Percentiles rank a stretch among this genome's conserved stretches.
Evolutionary conservation across 2,888 invertebrate species (phyloP).

Genomic region (Crocallis elinguaria): DNA sequence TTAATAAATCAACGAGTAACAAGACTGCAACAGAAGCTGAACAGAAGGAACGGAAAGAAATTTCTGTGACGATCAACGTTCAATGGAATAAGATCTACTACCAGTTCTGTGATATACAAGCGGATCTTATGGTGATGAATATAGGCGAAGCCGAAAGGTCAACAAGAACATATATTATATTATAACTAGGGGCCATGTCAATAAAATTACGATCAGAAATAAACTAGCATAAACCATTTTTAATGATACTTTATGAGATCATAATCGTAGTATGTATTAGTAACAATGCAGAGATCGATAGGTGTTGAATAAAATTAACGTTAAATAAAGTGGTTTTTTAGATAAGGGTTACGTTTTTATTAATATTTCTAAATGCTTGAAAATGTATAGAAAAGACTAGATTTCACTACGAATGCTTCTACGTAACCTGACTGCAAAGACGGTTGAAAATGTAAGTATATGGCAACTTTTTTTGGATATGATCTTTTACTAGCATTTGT

Average conservation of each 20-base stretch:
- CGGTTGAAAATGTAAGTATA: neutral
- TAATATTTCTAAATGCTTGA: too few relatives aligned
- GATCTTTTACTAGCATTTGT: slow-evolving; percentile 4
- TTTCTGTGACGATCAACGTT: slow-evolving; percentile 51
- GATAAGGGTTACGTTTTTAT: too few relatives aligned
- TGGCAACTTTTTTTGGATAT: neutral
- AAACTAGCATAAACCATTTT: slow-evolving; percentile 7
- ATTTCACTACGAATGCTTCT: too few relatives aligned
- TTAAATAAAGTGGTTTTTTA: too few relatives aligned
- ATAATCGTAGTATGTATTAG: neutral
- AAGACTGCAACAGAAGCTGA: slow-evolving; percentile 63
- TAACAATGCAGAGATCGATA: neutral
- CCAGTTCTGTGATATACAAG: slow-evolving; percentile 22
- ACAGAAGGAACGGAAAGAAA: slow-evolving; percentile 57
- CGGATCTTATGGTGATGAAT: slow-evolving; percentile 23
- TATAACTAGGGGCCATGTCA: neutral
- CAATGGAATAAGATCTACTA: slow-evolving; percentile 50
- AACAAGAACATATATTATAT: slow-evolving; percentile 3
- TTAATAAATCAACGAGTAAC: slow-evolving; percentile 68
- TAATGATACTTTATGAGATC: neutral
- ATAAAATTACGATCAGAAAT: slow-evolving; percentile 4
- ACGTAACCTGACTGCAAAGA: neutral
- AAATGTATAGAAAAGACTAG: too few relatives aligned
- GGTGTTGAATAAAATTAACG: neutral
- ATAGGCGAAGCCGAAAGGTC: slow-evolving; percentile 15